Evolutionary conservation across 2,888 invertebrate genomes (phyloP), one percentile per base, ranked within the genome.

Genomic region (Parapristionchus giblindavisi): DNA sequence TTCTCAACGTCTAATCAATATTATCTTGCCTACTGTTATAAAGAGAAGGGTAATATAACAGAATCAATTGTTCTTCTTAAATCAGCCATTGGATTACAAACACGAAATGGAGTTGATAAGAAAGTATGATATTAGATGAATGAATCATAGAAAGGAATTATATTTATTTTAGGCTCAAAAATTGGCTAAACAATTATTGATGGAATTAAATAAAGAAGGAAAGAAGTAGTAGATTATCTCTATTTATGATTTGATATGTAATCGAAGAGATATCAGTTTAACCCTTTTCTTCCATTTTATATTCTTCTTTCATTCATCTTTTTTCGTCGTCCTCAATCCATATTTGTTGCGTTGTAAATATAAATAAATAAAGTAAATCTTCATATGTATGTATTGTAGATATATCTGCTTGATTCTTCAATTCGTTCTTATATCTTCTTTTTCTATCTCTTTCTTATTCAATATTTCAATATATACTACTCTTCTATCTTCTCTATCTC

Each of bases 1-100:
- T 78, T 78, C 73, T 78, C 78, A 0, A 73, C 78, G 34, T 75
- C 78, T 24, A 78, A 78, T 36, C 77, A 73, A 43, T 78, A 77
- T 61, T 78, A 78, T 65, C 68, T 78, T n/a, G 78, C 68, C 14
- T 24, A 66, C 17, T 74, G 73, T 8, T 60, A 61, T 11, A 75
- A 76, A 43, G 61, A 65, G 27, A 58, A 75, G 51, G 78, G 73
- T 34, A 32, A 71, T 8, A 66, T 29, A 38, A 70, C 60, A 6
- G 78, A 78, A 29, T 71, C 75, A 21, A 51, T 77, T 54, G 32
- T 32, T 27, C 27, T 68, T 17, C 65, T 78, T 24, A 32, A 58
- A 21, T 76, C 73, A 24, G 66, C 78, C n/a, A 24, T 66, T 29
- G 32, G 66, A 56, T 54, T 70, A 3, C 61, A 68, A n/a, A 77